These are phyloP conservation scores for Hyperopisus bebe DNA, from an alignment of 2,113 vertebrate genomes.

Conservation along the genomic window DNA sequence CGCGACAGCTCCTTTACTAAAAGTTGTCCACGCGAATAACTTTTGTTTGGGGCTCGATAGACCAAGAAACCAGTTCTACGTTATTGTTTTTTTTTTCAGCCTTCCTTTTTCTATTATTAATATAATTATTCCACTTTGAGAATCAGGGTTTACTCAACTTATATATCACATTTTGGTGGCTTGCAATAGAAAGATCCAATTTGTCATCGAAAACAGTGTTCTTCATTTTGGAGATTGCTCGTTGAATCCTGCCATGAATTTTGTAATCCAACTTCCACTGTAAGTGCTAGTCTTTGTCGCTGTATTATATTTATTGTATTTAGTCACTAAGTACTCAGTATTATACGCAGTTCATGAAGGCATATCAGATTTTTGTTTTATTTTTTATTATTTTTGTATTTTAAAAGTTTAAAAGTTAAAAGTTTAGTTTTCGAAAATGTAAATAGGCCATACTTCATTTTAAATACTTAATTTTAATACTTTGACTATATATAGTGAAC, in stretches of 20 bases:
- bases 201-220: conserved; percentile 46
- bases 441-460: not conserved
- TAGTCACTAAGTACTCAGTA: conserved; percentile 20
- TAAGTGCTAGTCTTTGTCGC: conserved; percentile 11
- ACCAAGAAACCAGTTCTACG: not conserved
- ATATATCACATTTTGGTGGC: conserved; percentile 14
- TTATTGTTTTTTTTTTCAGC: not conserved
- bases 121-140: conserved; percentile 32
- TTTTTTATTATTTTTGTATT: conserved; percentile 42
- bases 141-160: conserved; percentile 25
- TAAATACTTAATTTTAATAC: not conserved
- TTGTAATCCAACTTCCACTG: conserved; percentile 40
- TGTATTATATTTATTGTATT: conserved; percentile 37
- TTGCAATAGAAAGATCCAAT: conserved; percentile 41
- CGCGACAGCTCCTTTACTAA: conserved; percentile 40
- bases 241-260: conserved; percentile 65
- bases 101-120: conserved; percentile 1
- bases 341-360: not conserved
- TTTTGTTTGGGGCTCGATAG: conserved; percentile 1
- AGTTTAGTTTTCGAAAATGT: not conserved
- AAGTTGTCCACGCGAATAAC: not conserved
- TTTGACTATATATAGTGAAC: not conserved
- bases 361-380: not conserved
- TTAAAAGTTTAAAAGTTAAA: too few relatives aligned
- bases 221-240: conserved; percentile 62